phyloP scores from a whole-genome alignment of 2,797 vertebrate genomes.

The Chiloscyllium punctatum region DNA sequence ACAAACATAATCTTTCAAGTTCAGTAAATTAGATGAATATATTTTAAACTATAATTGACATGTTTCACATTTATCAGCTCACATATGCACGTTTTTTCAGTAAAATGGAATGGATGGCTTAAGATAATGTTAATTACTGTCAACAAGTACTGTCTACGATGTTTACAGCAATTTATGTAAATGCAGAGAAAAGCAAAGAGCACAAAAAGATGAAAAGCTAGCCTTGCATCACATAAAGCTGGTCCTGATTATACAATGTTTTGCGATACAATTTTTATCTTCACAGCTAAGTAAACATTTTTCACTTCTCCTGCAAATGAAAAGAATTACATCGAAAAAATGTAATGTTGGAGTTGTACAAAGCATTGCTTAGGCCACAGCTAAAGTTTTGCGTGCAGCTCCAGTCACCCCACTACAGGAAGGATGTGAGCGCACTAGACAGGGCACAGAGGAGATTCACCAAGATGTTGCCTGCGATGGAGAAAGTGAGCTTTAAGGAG shows the following conservation, averaged over 20 bases:
- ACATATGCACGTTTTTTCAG: neutral
- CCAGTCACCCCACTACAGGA: too few relatives aligned
- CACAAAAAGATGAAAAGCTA: neutral
- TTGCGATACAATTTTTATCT: neutral
- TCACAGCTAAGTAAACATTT: neutral
- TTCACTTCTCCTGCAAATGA: neutral
- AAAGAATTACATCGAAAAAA: conserved; percentile 4
- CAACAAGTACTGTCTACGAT: neutral
- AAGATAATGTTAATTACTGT: neutral
- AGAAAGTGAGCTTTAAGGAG: too few relatives aligned
- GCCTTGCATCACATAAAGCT: neutral
- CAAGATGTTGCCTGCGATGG: too few relatives aligned
- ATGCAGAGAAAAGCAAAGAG: neutral
- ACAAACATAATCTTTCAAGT: neutral
- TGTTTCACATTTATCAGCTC: neutral
- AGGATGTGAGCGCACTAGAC: too few relatives aligned
- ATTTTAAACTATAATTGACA: neutral
- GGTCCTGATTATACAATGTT: neutral
- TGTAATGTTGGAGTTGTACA: neutral
- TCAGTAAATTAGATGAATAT: neutral
- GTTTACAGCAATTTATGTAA: neutral
- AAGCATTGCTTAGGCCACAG: too few relatives aligned
- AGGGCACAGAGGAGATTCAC: too few relatives aligned
- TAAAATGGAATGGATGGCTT: neutral
- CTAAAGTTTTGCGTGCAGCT: too few relatives aligned